Evolutionary conservation across 2,797 vertebrate genomes (phyloP).

Genomic region (Microhierax caerulescens): DNA sequence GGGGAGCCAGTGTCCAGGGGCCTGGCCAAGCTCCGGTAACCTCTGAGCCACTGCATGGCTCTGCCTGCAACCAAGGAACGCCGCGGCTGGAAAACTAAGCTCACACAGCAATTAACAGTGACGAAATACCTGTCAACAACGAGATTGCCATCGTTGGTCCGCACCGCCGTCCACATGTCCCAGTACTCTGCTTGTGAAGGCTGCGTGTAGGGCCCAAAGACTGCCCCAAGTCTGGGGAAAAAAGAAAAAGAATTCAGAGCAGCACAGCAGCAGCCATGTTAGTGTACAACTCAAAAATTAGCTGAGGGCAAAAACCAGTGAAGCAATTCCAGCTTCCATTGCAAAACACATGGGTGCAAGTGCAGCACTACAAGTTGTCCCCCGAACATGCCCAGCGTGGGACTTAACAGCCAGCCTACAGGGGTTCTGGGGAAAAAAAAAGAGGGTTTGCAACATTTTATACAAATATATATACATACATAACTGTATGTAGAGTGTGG

Average conservation of each 20-base stretch:
- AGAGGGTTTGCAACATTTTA: not conserved
- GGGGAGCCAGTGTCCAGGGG: rapidly evolving
- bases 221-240: conserved; percentile 81
- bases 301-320: not conserved
- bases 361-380: not conserved
- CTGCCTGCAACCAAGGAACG: not conserved
- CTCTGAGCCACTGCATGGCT: rapidly evolving
- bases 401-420: not conserved
- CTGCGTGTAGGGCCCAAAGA: conserved; percentile 93
- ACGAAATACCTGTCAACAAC: conserved; percentile 90
- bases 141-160: conserved; percentile 91
- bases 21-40: rapidly evolving
- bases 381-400: not conserved
- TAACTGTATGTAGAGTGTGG: rapidly evolving
- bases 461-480: not conserved
- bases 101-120: rapidly evolving
- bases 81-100: rapidly evolving
- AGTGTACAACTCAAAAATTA: not conserved
- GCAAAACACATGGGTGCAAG: rapidly evolving
- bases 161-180: conserved; percentile 93
- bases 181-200: conserved; percentile 89
- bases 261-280: rapidly evolving
- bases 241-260: not conserved
- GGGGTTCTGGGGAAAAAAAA: not conserved
- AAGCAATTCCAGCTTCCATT: not conserved